These are phyloP conservation scores for Sorex maritimensis DNA, from an alignment of 2,797 vertebrate genomes.

Conservation along the genomic window DNA sequence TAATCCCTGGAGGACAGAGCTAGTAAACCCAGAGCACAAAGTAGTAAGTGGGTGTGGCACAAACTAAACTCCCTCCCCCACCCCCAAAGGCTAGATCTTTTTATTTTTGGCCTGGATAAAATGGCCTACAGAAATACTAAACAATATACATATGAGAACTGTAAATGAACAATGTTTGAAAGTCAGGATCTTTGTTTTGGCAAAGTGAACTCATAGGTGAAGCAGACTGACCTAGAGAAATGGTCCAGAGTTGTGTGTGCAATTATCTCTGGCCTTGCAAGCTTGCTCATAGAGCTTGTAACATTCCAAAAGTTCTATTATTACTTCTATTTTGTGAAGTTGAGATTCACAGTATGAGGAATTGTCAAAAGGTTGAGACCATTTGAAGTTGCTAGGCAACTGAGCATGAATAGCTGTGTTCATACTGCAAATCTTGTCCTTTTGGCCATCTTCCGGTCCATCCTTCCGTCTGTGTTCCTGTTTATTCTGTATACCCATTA, in stretches of 20 bases:
- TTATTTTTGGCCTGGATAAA: constrained; percentile 40
- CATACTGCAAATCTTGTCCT: background rate
- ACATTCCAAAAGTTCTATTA: background rate
- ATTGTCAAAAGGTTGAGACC: background rate
- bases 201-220: background rate
- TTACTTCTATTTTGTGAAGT: background rate
- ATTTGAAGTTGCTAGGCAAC: background rate
- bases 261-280: background rate
- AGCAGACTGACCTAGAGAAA: background rate
- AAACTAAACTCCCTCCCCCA: too few species aligned
- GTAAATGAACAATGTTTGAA: background rate
- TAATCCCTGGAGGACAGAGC: too few species aligned
- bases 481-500: background rate
- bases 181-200: background rate
- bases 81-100: too few species aligned
- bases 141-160: background rate
- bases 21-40: too few species aligned
- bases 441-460: too few species aligned
- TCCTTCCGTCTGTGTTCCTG: background rate
- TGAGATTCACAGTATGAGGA: background rate
- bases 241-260: background rate
- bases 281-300: too few species aligned
- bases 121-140: background rate
- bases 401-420: background rate
- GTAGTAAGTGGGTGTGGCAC: too few species aligned